These are phyloP conservation scores for Aurelia aurita DNA, from an alignment of 30 jellyfish, hydroid and myxozoan genomes.

Conservation along the genomic window DNA sequence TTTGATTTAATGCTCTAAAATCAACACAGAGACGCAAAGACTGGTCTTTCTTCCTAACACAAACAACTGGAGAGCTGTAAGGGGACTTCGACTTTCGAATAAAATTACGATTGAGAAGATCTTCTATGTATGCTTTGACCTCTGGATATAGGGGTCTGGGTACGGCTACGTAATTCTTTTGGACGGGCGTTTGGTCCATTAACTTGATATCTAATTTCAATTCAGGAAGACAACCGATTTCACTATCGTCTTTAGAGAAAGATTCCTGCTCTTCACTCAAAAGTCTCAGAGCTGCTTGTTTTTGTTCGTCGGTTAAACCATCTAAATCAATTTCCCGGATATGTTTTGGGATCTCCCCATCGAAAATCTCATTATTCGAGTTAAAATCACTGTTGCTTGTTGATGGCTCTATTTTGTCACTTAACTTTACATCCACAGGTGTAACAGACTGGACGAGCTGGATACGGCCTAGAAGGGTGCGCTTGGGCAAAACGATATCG, in stretches of 20 bases:
- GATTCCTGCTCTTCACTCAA: neutral
- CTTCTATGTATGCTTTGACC: neutral
- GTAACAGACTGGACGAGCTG: conserved; percentile 20
- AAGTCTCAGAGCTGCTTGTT: neutral
- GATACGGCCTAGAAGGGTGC: conserved; percentile 27
- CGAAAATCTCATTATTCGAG: too few relatives aligned
- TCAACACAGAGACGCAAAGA: conserved; percentile 60
- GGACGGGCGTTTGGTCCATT: neutral
- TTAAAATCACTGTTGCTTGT: neutral
- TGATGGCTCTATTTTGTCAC: neutral
- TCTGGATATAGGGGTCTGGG: conserved; percentile 29
- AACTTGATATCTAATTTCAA: conserved; percentile 10
- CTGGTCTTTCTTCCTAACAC: conserved; percentile 43
- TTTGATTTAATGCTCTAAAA: conserved; percentile 24
- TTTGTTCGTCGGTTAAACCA: neutral
- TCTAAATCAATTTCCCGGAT: neutral
- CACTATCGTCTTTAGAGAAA: conserved; percentile 5
- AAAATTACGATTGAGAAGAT: neutral
- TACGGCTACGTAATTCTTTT: neutral
- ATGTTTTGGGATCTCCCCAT: conserved; percentile 6
- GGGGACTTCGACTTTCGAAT: conserved; percentile 5
- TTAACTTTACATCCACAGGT: conserved; percentile 19
- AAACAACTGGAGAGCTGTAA: conserved; percentile 42
- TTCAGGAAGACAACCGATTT: conserved; percentile 17
- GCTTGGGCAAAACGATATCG: conserved; percentile 4